phyloP scores from a whole-genome alignment of 2,113 vertebrate genomes.

The Ciconia maguari region DNA sequence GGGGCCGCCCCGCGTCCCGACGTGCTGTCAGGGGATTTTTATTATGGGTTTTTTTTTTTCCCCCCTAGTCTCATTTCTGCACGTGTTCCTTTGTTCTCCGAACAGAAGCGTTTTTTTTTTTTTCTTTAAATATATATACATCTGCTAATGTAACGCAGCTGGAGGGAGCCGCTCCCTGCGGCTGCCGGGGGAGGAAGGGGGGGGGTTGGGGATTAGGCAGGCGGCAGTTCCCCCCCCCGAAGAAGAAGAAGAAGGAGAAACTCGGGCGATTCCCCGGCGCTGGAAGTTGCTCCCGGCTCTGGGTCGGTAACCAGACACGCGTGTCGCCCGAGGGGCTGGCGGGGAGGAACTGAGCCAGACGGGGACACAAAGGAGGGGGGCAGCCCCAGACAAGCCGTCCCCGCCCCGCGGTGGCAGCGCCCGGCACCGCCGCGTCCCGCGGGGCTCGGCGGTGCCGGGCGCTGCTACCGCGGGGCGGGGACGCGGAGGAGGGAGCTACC shows the following conservation, averaged over 20 bases:
- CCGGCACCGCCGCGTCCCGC: not conserved
- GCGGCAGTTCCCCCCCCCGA: not conserved
- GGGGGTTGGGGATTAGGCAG: too few relatives aligned
- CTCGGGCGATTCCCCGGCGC: not conserved
- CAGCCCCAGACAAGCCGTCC: constrained; percentile 81
- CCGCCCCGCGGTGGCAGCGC: constrained; percentile 12
- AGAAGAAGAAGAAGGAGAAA: constrained; percentile 27
- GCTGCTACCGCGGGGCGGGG: not conserved
- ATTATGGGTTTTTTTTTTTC: not conserved
- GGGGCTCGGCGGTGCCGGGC: not conserved
- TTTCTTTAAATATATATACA: not conserved
- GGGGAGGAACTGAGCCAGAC: constrained; percentile 92
- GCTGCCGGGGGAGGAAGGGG: too few relatives aligned
- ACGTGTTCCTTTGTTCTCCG: constrained; percentile 79
- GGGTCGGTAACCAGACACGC: constrained; percentile 74
- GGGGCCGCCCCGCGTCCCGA: not conserved
- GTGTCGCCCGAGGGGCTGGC: constrained; percentile 72
- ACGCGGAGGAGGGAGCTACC: not conserved
- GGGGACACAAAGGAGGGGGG: constrained; percentile 89
- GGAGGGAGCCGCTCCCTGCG: too few relatives aligned
- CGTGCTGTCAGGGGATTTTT: constrained; percentile 20
- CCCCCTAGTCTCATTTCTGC: constrained; percentile 69
- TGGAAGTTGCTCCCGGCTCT: constrained; percentile 1
- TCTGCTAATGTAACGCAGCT: too few relatives aligned
- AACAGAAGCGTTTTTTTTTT: constrained; percentile 29